Percentiles rank a stretch among this genome's conserved stretches.
phyloP scores from a whole-genome alignment of 2,113 vertebrate species.

The Xiphophorus couchianus region DNA sequence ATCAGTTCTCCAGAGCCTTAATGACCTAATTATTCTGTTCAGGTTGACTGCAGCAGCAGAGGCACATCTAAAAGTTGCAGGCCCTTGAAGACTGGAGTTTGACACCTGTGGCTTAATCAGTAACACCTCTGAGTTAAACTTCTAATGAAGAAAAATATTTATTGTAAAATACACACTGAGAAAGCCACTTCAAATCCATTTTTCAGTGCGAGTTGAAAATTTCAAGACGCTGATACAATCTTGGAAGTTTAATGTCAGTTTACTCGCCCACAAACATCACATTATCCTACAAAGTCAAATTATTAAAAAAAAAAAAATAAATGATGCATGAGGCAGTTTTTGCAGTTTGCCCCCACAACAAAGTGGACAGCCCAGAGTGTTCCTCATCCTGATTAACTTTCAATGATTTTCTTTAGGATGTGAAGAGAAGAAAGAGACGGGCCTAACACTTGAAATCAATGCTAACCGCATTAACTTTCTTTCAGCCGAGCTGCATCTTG shows the following conservation, averaged over 20 bases:
- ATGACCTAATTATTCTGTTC: too few relatives aligned
- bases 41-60: too few relatives aligned
- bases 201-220: too few relatives aligned
- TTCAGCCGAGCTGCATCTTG: conserved; percentile 12
- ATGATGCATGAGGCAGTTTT: not conserved
- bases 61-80: too few relatives aligned
- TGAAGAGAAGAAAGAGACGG: conserved; percentile 5
- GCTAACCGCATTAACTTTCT: conserved; percentile 37
- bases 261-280: not conserved
- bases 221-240: too few relatives aligned
- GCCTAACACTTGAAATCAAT: conserved; percentile 7
- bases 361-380: not conserved
- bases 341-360: not conserved
- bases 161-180: too few relatives aligned
- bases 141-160: too few relatives aligned
- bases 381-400: conserved; percentile 29
- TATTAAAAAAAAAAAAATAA: not conserved
- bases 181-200: too few relatives aligned
- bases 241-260: not conserved
- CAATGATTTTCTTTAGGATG: conserved; percentile 24
- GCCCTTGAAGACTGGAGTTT: too few relatives aligned
- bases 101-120: too few relatives aligned
- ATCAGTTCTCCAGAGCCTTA: too few relatives aligned
- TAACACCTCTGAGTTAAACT: too few relatives aligned
- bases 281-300: not conserved